Evolutionary conservation across 2,888 invertebrate genomes (phyloP), one percentile per base, ranked within the genome.

Genomic region (Watsonalla binaria): DNA sequence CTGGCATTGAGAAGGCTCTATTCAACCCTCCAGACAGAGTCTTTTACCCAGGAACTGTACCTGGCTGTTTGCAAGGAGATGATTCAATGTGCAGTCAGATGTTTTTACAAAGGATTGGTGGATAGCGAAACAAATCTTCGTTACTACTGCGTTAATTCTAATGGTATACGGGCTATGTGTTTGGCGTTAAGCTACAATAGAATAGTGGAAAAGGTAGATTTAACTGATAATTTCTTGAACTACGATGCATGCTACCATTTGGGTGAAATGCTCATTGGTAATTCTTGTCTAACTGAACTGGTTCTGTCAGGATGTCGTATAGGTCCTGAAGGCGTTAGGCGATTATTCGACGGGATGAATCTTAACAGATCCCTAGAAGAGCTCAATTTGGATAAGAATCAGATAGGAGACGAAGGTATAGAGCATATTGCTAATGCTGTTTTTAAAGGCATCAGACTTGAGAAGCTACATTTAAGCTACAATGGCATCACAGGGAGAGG

Each of bases 231-330:
- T 64, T 86, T 80, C 58, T 70, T 89, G 5, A 76, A 65, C 42
- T 54, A 67, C 14, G 88, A 89, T 52, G 77, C 83, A 5, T 84
- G 83, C 46, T 84, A 65, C 53, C 88, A 89, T 72, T 67, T 89
- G 53, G 77, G 84, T 2, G 72, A 78, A 46, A 77, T 88, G 82
- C 61, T 88, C 7, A 58, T 61, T 11, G 62, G 47, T 0, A 87
- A 89, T 60, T 65, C 56, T 8, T 64, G 65, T 4, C 55, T 89
- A 39, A 52, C 60, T 13, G 79, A 82, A 54, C 60, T 89, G 9
- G 80, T 76, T 60, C 65, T 89, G 45, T 58, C 70, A n/a, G 86
- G 87, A 4, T 89, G 89, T 59, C 76, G 70, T 60, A 82, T 87
- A 39, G 86, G 86, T 0, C 56, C 74, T 5, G 54, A 54, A 15